These are phyloP conservation scores for Polydrusus pterygomalis DNA, from an alignment of 2,888 invertebrate species.

Conservation along the genomic window DNA sequence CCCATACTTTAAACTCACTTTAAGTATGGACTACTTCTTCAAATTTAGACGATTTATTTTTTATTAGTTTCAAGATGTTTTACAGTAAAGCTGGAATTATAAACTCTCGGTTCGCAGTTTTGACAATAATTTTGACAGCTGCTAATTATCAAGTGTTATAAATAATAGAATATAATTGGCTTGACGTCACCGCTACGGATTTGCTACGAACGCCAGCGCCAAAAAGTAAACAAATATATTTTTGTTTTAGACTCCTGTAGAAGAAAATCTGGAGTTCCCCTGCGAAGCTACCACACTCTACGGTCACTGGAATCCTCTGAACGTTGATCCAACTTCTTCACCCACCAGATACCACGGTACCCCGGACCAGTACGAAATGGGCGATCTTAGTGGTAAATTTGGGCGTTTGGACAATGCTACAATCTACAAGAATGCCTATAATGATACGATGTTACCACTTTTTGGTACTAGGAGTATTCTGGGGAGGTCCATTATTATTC, in stretches of 20 bases:
- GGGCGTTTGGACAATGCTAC: slow-evolving; percentile 82
- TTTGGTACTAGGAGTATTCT: slow-evolving; percentile 88
- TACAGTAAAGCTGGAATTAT: too few species aligned
- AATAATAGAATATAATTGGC: too few species aligned
- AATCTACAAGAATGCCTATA: slow-evolving; percentile 77
- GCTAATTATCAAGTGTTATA: too few species aligned
- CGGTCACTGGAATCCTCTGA: slow-evolving; percentile 90
- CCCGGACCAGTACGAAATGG: slow-evolving; percentile 90
- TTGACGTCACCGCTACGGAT: too few species aligned
- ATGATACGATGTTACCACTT: slow-evolving; percentile 87
- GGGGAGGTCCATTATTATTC: slow-evolving; percentile 90
- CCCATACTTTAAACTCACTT: too few species aligned
- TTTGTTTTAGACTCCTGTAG: slow-evolving; percentile 82
- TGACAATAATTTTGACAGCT: too few species aligned
- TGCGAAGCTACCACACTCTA: slow-evolving; percentile 89
- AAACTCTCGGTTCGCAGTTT: too few species aligned
- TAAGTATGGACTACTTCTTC: too few species aligned
- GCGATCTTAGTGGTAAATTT: slow-evolving; percentile 90
- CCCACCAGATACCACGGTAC: slow-evolving; percentile 79
- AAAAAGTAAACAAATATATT: not conserved
- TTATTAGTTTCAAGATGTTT: too few species aligned
- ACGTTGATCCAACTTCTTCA: slow-evolving; percentile 78
- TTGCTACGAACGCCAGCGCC: too few species aligned
- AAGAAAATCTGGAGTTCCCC: slow-evolving; percentile 89
- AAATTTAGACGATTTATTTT: too few species aligned